Base-by-base conservation (phyloP, 2,888 invertebrate species). In the Sabatieria punctata region DNA sequence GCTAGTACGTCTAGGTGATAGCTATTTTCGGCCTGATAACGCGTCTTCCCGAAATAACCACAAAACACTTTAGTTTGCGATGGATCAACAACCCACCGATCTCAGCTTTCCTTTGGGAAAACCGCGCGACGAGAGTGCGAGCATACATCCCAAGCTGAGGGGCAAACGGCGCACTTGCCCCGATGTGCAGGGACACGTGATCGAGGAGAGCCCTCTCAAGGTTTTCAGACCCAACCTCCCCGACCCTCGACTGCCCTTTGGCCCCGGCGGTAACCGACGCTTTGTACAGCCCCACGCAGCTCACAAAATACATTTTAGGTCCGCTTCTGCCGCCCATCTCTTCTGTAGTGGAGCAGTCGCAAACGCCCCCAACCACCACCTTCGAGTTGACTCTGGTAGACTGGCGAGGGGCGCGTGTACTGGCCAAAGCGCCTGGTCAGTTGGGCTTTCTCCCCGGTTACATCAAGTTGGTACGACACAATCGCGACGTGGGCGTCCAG, bases 361-460 rank as follows among this genome's bases (percentile, higher is more conserved):
- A n/a, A n/a, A n/a, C n/a, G n/a, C n/a, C n/a, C n/a, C n/a, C n/a
- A n/a, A n/a, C n/a, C n/a, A n/a, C n/a, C n/a, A n/a, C n/a, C n/a
- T n/a, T n/a, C n/a, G n/a, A n/a, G n/a, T n/a, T n/a, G n/a, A n/a
- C 26, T 25, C 49, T 57, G 40, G n/a, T 40, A 38, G 58, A 57
- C 25, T 58, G 58, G 58, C 36, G 50, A 21, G 55, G 54, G 6
- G 35, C 52, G 36, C 52, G 58, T 11, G 54, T 58, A n/a, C 47
- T 57, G 46, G 56, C 54, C 44, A 47, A 53, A 40, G 49, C 52
- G 33, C 52, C 57, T 6, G 37, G 37, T 8, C 47, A 52, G 33
- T 51, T 50, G 37, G 43, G 47, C 27, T 58, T 52, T 48, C 49
- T 45, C 15, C 49, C 54, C 45, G 58, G 57, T 37, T 47, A 27